Base-by-base conservation (phyloP, 30 jellyfish, hydroid and myxozoan species). In the Calvadosia cruxmelitensis region DNA sequence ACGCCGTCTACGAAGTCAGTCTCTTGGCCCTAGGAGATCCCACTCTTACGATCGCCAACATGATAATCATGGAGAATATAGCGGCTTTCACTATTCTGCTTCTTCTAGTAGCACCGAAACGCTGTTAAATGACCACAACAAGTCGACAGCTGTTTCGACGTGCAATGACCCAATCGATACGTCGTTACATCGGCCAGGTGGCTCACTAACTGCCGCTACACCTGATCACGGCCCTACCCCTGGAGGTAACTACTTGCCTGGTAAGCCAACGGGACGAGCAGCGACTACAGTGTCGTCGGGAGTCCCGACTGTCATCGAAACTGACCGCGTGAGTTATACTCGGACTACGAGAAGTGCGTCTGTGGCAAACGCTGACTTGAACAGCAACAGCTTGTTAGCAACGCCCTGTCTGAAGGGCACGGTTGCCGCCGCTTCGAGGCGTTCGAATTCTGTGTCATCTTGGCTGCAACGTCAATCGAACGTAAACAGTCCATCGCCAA, bases 381-480 rank as follows among this genome's bases (percentile, higher is more conserved):
- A 42, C 20, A 42, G 57, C 20, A n/a, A n/a, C n/a, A 42, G 15
- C 10, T 42, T 42, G 57, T 5, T 42, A 10, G 20, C 10, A 20
- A 42, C 57, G 20, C 57, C 57, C 20, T 42, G 57, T 42, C 20
- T 42, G 57, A 42, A 42, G 20, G 20, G 20, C 20, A 42, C 10
- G 20, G 15, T 42, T 5, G 10, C 57, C 57, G 20, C 15, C 20
- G 10, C 20, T 5, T 42, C 15, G 10, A 42, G 20, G 20, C 57
- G 57, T 42, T 42, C 57, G 20, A 42, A 42, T 42, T 5, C 15
- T 42, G 57, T 42, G 20, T 42, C 57, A 42, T 5, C 10, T 42
- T 42, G 57, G 57, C 57, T 42, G 10, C 57, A 42, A 42, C 57
- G 57, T 42, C 57, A 42, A 42, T 42, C 57, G 20, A 42, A 42